Evolutionary conservation across 2,797 vertebrate genomes (phyloP).

Genomic region (Eidolon dupreanum): DNA sequence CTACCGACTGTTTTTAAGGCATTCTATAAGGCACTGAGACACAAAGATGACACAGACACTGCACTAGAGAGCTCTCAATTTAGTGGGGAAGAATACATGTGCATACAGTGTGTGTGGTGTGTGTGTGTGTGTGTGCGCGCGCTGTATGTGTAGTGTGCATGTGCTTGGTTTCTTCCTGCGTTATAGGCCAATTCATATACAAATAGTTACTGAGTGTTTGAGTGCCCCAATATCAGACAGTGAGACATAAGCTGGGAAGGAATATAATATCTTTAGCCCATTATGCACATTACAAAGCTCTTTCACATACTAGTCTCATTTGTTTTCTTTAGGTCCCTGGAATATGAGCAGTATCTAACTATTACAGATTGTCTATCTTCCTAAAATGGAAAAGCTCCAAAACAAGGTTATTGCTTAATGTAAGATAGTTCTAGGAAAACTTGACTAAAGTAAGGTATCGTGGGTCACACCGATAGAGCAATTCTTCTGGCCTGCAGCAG

Average conservation of each 20-base stretch:
- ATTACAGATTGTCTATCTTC: background rate
- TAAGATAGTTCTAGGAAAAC: background rate
- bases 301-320: background rate
- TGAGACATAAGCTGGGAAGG: background rate
- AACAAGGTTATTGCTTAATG: background rate
- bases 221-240: background rate
- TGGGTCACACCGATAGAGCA: background rate
- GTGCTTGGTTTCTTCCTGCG: background rate
- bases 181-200: background rate
- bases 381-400: background rate
- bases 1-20: background rate
- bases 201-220: background rate
- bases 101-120: background rate
- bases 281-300: background rate
- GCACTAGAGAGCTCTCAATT: background rate
- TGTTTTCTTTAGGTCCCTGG: background rate
- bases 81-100: background rate
- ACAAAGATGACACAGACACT: background rate
- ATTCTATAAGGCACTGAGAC: background rate
- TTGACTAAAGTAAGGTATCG: background rate
- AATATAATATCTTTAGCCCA: background rate
- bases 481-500: background rate
- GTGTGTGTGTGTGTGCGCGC: background rate
- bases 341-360: background rate
- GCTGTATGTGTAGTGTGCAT: too few species aligned